Conservation (phyloP, 2,797 vertebrate species). For the Steatocranus sp. region DNA sequence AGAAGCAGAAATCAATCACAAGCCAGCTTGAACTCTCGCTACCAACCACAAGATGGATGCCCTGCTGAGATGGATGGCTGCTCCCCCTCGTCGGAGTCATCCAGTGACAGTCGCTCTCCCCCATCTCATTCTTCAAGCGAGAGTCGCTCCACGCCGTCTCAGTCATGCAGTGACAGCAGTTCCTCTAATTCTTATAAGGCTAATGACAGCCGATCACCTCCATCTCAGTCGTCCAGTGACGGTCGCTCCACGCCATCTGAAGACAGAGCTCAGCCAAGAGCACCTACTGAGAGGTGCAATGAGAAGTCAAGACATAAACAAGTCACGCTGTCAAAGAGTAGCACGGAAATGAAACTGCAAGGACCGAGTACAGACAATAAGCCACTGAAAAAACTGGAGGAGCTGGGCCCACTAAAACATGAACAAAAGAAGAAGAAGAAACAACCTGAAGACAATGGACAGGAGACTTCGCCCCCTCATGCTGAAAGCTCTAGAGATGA, state of each 20-base stretch:
- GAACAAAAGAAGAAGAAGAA: conserved; percentile 80
- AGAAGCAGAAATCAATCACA: background rate
- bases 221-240: conserved; percentile 23
- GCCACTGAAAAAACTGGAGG: background rate
- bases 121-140: conserved; percentile 56
- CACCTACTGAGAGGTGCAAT: conserved; percentile 72
- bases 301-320: conserved; percentile 59
- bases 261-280: conserved; percentile 62
- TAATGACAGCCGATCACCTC: conserved; percentile 47
- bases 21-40: background rate
- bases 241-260: conserved; percentile 64
- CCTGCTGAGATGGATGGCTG: conserved; percentile 50
- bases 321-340: background rate
- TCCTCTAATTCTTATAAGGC: conserved; percentile 18
- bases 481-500: conserved; percentile 74
- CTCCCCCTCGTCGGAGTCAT: conserved; percentile 47
- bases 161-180: conserved; percentile 20
- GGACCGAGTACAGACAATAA: background rate
- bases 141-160: conserved; percentile 64
- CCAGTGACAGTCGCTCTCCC: conserved; percentile 63
- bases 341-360: conserved; percentile 61
- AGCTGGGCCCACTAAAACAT: conserved; percentile 71
- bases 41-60: conserved; percentile 66
- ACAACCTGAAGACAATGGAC: conserved; percentile 41
- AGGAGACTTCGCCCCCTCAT: background rate